Evolutionary conservation across 2,888 invertebrate genomes (phyloP).

Genomic region (Azorinus chamasolen): DNA sequence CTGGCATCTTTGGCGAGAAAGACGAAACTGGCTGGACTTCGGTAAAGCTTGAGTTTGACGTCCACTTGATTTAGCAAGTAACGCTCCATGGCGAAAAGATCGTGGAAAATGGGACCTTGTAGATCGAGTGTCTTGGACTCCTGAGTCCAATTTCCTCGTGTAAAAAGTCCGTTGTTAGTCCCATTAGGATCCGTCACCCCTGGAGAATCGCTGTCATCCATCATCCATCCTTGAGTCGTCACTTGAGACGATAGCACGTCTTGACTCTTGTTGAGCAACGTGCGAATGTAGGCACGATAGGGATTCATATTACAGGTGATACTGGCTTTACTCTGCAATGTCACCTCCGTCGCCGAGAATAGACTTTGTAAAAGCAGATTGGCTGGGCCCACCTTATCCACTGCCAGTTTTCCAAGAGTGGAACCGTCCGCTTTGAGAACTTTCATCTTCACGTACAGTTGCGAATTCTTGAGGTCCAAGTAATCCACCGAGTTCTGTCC

Average conservation of each 20-base stretch:
- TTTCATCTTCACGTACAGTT: too few species aligned
- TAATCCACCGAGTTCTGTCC: constrained; percentile 12
- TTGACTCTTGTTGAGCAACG: constrained; percentile 17
- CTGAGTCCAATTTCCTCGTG: constrained; percentile 2
- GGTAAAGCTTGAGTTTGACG: constrained; percentile 1
- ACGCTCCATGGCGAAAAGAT: constrained; percentile 8
- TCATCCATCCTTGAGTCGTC: constrained; percentile 10
- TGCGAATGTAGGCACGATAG: background rate
- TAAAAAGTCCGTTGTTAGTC: constrained; percentile 9
- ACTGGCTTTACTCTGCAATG: too few species aligned
- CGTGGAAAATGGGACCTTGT: constrained; percentile 15
- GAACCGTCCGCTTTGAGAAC: too few species aligned
- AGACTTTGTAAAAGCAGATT: too few species aligned
- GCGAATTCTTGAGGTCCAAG: background rate
- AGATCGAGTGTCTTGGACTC: constrained; percentile 12
- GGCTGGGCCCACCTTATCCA: too few species aligned
- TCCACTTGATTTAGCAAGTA: constrained; percentile 15
- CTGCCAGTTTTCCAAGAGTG: too few species aligned
- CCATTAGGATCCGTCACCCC: constrained; percentile 2
- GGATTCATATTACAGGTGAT: too few species aligned
- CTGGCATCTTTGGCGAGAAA: background rate
- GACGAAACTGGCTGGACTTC: constrained; percentile 3
- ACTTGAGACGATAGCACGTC: constrained; percentile 24
- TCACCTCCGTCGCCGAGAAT: too few species aligned
- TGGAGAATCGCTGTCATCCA: constrained; percentile 4